These are phyloP conservation scores for Rhinogobius similis DNA, from an alignment of 2,113 vertebrate species.

Conservation along the genomic window DNA sequence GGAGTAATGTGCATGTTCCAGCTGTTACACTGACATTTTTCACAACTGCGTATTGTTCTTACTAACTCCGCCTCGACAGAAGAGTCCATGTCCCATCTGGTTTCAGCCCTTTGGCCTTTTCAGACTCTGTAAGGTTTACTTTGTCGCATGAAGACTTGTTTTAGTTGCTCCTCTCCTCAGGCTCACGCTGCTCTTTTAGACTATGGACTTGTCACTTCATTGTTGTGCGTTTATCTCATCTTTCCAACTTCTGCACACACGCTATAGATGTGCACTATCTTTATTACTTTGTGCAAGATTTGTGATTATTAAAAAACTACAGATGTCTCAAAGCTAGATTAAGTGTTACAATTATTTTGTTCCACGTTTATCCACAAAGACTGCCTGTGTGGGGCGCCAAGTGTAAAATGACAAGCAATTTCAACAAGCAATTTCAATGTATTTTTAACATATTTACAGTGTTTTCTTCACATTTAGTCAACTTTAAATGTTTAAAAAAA, in stretches of 20 bases:
- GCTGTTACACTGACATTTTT: too few species aligned
- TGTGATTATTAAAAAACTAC: conserved; percentile 2
- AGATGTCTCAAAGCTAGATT: background rate
- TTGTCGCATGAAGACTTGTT: conserved; percentile 19
- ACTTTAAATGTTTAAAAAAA: too few species aligned
- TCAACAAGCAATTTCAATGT: too few species aligned
- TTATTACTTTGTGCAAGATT: conserved; percentile 13
- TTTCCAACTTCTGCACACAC: conserved; percentile 21
- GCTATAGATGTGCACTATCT: background rate
- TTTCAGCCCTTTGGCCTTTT: conserved; percentile 16
- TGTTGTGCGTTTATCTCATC: conserved; percentile 7
- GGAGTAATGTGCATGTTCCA: too few species aligned
- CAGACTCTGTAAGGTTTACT: conserved; percentile 2
- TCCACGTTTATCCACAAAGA: background rate
- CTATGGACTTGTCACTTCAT: conserved; percentile 23
- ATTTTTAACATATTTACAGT: too few species aligned
- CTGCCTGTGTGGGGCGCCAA: too few species aligned
- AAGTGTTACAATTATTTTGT: background rate
- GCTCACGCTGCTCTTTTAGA: conserved; percentile 33
- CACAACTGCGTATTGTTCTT: background rate
- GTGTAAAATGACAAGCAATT: too few species aligned
- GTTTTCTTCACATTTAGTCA: too few species aligned
- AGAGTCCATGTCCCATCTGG: background rate
- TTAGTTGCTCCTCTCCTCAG: conserved; percentile 38
- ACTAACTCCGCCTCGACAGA: background rate